These are phyloP conservation scores for Epinephelus coioides DNA, from an alignment of 2,797 vertebrate species.

Conservation along the genomic window DNA sequence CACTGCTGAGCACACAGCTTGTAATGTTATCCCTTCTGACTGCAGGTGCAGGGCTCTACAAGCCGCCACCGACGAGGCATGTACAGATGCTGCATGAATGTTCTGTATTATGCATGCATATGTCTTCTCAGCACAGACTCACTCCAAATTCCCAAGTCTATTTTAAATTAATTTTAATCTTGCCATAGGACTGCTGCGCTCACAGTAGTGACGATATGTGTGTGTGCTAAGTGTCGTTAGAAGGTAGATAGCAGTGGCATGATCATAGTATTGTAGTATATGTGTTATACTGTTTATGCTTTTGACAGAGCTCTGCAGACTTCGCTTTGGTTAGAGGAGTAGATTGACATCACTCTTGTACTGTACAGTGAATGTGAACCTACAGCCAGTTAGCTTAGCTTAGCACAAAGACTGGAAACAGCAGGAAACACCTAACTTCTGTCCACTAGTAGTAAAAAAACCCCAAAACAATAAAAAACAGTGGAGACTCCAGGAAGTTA, in stretches of 20 bases:
- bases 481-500: no score
- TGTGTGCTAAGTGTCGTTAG: not conserved
- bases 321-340: not conserved
- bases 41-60: slow-evolving; percentile 71
- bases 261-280: not conserved
- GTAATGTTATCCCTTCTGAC: slow-evolving; percentile 67
- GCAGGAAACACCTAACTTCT: not conserved
- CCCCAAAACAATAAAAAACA: not conserved
- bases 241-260: not conserved
- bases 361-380: not conserved
- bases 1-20: slow-evolving; percentile 61
- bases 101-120: slow-evolving; percentile 59
- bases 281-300: not conserved
- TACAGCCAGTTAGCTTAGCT: not conserved
- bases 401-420: not conserved
- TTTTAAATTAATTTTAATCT: slow-evolving; percentile 42
- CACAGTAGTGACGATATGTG: not conserved
- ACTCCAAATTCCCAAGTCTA: slow-evolving; percentile 34
- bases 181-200: not conserved
- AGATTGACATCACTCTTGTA: not conserved
- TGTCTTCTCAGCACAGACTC: slow-evolving; percentile 25
- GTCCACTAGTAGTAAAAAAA: not conserved
- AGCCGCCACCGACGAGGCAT: slow-evolving; percentile 48
- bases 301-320: slow-evolving; percentile 4
- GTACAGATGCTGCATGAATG: slow-evolving; percentile 30